Evolutionary conservation across 1,140 invertebrate species (phyloP).

Genomic region (Pomacea maculata): DNA sequence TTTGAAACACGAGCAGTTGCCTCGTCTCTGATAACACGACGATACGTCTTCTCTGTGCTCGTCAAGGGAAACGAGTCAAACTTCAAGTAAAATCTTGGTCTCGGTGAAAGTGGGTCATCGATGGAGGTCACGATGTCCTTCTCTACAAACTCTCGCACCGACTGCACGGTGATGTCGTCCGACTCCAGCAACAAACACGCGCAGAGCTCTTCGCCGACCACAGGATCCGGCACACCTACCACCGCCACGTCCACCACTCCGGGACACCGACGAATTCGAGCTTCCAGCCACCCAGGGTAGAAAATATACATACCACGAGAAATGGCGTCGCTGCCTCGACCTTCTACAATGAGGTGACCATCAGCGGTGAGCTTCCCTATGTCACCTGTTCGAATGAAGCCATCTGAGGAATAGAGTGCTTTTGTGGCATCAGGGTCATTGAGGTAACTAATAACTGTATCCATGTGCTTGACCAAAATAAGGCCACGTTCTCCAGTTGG

Average conservation of each 20-base stretch:
- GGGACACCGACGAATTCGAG: not conserved
- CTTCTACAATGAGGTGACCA: slow-evolving; percentile 10
- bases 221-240: slow-evolving; percentile 8
- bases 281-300: slow-evolving; percentile 4
- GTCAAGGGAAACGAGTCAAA: slow-evolving; percentile 2
- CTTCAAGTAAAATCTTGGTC: slow-evolving; percentile 2
- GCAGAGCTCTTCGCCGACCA: slow-evolving; percentile 13
- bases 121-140: not conserved
- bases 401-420: slow-evolving; percentile 8
- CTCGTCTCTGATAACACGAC: not conserved
- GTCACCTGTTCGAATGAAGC: slow-evolving; percentile 14
- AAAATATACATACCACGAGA: not conserved
- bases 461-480: too few species aligned
- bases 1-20: not conserved
- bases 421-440: slow-evolving; percentile 3
- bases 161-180: not conserved
- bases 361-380: not conserved
- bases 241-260: not conserved
- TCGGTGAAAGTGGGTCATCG: not conserved
- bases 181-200: slow-evolving; percentile 13
- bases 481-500: not conserved
- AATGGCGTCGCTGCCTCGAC: slow-evolving; percentile 15
- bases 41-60: not conserved
- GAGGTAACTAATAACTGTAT: too few species aligned
- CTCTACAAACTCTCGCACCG: slow-evolving; percentile 3